phyloP scores from a whole-genome alignment of 2,797 vertebrate species.

The Delichon dasypus region DNA sequence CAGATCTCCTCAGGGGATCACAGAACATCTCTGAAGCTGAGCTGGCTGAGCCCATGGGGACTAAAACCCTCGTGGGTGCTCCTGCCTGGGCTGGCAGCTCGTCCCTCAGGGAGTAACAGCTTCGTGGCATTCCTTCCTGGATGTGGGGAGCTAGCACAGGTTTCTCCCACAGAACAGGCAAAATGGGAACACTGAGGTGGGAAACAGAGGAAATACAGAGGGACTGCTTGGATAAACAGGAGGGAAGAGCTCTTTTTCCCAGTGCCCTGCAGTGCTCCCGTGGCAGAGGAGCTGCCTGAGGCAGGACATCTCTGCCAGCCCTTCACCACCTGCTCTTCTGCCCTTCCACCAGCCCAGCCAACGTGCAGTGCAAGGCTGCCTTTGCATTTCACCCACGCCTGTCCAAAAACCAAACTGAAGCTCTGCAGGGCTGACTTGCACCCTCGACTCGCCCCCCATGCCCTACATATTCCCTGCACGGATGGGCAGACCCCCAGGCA shows the following conservation, averaged over 20 bases:
- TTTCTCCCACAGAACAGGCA: background rate
- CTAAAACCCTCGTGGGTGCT: background rate
- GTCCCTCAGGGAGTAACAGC: background rate
- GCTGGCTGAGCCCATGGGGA: background rate
- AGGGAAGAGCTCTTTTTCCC: background rate
- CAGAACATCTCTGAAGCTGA: background rate
- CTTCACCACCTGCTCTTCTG: background rate
- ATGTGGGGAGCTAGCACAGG: rapidly evolving
- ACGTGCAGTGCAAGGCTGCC: rapidly evolving
- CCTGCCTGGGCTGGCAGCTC: background rate
- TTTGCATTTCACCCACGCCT: background rate
- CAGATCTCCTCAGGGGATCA: background rate
- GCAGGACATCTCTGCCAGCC: background rate
- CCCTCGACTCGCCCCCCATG: background rate
- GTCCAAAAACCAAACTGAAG: background rate
- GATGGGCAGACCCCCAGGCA: background rate
- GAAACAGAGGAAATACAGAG: background rate
- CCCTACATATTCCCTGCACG: background rate
- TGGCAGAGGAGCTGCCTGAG: background rate
- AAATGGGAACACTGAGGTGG: background rate
- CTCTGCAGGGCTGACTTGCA: background rate
- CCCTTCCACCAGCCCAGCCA: background rate
- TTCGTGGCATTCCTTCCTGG: background rate
- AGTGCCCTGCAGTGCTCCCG: background rate
- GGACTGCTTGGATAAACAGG: background rate